Base-by-base conservation (phyloP, 2,888 invertebrate species). In the Leucophora obtusa region DNA sequence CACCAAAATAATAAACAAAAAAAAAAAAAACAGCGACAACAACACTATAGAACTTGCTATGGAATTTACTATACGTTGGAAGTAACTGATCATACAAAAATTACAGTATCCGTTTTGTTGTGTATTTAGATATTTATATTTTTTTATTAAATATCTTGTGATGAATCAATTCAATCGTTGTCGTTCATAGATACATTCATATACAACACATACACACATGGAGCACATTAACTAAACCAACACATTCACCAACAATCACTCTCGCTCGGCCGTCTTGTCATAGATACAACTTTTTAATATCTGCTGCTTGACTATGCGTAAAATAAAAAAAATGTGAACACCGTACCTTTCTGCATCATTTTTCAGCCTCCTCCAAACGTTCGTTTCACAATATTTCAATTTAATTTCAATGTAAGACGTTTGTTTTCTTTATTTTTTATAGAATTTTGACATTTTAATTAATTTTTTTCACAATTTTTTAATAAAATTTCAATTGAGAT, bases 301-400 rank as follows among this genome's bases (percentile, higher is more conserved):
- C 79, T 74, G 78, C 78, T 78, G 66, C 68, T 50, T 68, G 78
- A 69, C 73, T 74, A 77, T 56, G 73, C 77, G 81, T 81, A 81
- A 77, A 77, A 56, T 17, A 59, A 66, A 74, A 80, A 79, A 73
- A 80, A 73, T 76, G 59, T 81, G 72, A 73, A 72, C 63, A 38
- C 69, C 68, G 75, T 77, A 81, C 81, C 81, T 81, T 81, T 78
- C 54, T 78, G 81, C 81, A 81, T 81, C 81, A 77, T 81, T 81
- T 81, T 81, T 72, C 81, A 81, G 81, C 81, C 81, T 77, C 81
- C 77, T 74, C 81, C 81, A 78, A 68, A 56, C 35, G 60, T 53
- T 80, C 68, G n/a, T 58, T 77, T 70, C 54, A 59, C 73, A 51
- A 51, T 77, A 81, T 74, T 77, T 81, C 66, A 77, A 77, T 74